These are phyloP conservation scores for Morpho helenor DNA, from an alignment of 2,888 invertebrate species.

Conservation along the genomic window DNA sequence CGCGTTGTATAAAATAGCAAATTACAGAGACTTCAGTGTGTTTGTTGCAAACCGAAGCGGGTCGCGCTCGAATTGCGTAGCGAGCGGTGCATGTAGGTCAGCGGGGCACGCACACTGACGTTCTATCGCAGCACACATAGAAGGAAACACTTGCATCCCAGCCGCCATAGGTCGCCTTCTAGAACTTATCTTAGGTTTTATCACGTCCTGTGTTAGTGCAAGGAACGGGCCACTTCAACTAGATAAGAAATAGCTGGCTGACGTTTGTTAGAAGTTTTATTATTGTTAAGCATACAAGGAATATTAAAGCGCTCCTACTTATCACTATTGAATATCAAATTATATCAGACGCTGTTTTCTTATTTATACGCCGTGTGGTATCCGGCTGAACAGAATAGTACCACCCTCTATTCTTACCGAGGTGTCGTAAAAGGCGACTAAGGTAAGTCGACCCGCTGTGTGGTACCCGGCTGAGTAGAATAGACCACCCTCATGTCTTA, in stretches of 20 bases:
- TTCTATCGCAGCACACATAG: constrained; percentile 37
- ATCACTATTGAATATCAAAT: no score
- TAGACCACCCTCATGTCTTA: no score
- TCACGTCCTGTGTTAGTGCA: constrained; percentile 23
- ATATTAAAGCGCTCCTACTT: no score
- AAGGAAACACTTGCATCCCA: constrained; percentile 29
- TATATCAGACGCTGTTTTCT: no score
- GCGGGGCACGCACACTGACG: constrained; percentile 61
- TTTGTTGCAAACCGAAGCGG: constrained; percentile 42
- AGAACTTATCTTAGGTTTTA: constrained; percentile 32
- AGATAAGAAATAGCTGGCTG: not conserved
- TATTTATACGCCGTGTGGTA: no score
- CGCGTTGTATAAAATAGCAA: constrained; percentile 22
- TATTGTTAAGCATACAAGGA: no score
- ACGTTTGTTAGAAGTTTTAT: no score
- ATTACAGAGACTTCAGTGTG: constrained; percentile 21
- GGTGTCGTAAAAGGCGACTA: no score
- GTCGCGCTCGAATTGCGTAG: constrained; percentile 73
- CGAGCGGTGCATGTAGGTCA: constrained; percentile 72
- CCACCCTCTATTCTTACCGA: no score
- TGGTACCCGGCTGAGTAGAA: no score
- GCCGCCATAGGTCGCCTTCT: constrained; percentile 22
- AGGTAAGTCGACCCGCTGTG: no score
- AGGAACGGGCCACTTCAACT: constrained; percentile 12
- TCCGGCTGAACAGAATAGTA: no score